phyloP scores from a whole-genome alignment of 2,113 vertebrate genomes.

The Sciurus niger region DNA sequence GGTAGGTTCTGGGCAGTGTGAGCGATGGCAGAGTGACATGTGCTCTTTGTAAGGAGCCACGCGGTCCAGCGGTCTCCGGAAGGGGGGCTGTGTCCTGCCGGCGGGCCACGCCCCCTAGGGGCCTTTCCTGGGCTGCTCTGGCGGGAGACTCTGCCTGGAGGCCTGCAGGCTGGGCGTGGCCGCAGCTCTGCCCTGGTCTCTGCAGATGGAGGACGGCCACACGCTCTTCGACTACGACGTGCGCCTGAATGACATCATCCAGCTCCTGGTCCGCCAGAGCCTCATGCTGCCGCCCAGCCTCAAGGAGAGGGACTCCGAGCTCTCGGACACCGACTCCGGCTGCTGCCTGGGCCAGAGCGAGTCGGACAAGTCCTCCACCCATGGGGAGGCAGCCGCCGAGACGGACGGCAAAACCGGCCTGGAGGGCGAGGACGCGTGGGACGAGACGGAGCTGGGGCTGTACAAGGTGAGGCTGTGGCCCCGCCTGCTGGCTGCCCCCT shows the following conservation, averaged over 20 bases:
- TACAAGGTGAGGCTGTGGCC: conserved; percentile 91
- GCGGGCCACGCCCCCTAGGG: too few relatives aligned
- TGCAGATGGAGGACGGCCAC: conserved; percentile 97
- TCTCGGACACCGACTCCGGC: conserved; percentile 97
- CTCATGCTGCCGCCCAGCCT: conserved; percentile 69
- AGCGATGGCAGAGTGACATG: too few relatives aligned
- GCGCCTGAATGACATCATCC: conserved; percentile 96
- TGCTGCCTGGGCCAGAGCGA: conserved; percentile 96
- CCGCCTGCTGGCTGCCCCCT: too few relatives aligned
- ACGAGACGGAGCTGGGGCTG: conserved; percentile 91
- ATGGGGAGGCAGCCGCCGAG: conserved; percentile 91
- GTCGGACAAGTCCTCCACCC: conserved; percentile 96
- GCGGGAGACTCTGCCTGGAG: too few relatives aligned
- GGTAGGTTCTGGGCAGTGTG: too few relatives aligned
- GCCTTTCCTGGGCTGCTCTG: too few relatives aligned
- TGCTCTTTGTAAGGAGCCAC: too few relatives aligned
- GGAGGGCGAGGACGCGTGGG: conserved; percentile 74
- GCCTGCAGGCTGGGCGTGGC: background rate
- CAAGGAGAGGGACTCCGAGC: conserved; percentile 94
- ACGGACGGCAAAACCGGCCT: conserved; percentile 88
- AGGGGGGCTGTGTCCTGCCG: too few relatives aligned
- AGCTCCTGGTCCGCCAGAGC: conserved; percentile 94
- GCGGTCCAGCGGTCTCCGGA: too few relatives aligned
- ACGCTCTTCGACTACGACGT: conserved; percentile 97
- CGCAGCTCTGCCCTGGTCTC: background rate